Conservation (phyloP, 2,797 vertebrate genomes). For the Lacerta viridis region DNA sequence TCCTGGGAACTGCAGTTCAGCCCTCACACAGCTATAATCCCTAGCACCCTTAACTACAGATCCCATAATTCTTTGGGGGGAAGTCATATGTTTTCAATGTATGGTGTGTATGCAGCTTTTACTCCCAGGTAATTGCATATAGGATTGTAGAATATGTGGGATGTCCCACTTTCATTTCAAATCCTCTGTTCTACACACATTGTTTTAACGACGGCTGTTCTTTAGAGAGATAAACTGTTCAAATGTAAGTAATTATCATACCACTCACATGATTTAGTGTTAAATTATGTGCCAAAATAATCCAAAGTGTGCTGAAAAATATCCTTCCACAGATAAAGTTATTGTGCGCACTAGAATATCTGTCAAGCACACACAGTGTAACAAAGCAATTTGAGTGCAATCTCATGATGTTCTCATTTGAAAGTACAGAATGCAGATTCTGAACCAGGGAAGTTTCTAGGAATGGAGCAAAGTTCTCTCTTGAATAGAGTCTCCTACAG, state of each 20-base stretch:
- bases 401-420: background rate
- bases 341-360: background rate
- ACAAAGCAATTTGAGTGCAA: background rate
- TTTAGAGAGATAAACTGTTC: background rate
- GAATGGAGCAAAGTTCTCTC: background rate
- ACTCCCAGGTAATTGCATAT: background rate
- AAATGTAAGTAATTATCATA: background rate
- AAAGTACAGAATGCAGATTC: background rate
- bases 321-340: background rate
- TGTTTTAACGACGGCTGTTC: background rate
- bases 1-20: too few species aligned
- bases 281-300: background rate
- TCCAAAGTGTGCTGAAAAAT: too few species aligned
- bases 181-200: background rate
- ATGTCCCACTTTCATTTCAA: background rate
- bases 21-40: too few species aligned
- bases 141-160: background rate
- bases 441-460: background rate
- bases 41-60: too few species aligned
- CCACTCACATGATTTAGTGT: background rate
- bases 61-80: too few species aligned
- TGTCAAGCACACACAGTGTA: too few species aligned
- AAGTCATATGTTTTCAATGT: too few species aligned
- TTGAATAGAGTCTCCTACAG: background rate
- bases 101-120: background rate